Conservation (phyloP, 2,113 vertebrate genomes). For the Machaerirhynchus nigripectus region DNA sequence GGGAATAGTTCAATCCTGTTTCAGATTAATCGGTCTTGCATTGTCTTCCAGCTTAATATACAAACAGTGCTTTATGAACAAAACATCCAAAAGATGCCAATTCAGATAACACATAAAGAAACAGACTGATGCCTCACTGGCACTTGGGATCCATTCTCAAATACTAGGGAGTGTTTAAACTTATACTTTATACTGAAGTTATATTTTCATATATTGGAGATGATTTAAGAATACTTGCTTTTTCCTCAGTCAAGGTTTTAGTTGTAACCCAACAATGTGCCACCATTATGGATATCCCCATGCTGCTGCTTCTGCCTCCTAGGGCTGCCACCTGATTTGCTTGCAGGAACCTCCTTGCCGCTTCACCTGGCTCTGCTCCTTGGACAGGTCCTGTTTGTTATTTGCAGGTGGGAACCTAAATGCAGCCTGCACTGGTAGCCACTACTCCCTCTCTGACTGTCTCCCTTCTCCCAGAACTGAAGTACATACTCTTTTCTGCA, state of each 20-base stretch:
- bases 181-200: neutral
- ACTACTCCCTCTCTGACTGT: neutral
- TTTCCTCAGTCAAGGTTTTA: neutral
- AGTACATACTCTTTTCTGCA: neutral
- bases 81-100: neutral
- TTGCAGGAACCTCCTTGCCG: neutral
- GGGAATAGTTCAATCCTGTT: neutral
- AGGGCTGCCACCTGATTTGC: neutral
- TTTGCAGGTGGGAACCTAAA: neutral
- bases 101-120: neutral
- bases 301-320: neutral
- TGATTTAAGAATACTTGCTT: neutral
- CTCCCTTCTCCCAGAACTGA: neutral
- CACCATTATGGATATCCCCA: fast-evolving
- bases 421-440: neutral
- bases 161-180: neutral
- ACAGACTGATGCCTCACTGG: neutral
- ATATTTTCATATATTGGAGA: neutral
- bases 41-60: neutral
- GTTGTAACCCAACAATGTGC: neutral
- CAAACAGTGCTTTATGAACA: neutral
- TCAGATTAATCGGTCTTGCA: neutral
- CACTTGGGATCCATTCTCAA: neutral
- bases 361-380: neutral
- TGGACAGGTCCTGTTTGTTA: neutral